Evolutionary conservation across 1,140 invertebrate species (phyloP), one percentile per base, ranked within the genome.

Genomic region (Leucophenga varia): DNA sequence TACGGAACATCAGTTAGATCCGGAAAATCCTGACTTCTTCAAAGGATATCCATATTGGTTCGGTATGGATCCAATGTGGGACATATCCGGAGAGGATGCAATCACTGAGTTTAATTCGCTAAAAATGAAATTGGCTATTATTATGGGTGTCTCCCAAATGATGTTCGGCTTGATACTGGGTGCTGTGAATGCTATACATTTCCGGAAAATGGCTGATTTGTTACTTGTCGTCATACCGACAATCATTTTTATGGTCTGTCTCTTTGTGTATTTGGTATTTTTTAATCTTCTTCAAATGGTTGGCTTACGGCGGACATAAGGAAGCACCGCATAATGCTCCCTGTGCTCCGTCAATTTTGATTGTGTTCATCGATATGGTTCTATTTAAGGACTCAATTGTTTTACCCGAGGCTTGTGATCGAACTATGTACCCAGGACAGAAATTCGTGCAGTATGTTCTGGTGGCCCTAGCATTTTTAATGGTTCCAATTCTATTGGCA

Each of bases 111-210:
- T 93, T 19, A 99, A 99, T 78, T 96, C 95, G 0, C 91, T 91
- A 76, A 99, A 99, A 81, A 99, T 99, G 97, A 99, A 99, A 73
- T 76, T 97, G 37, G 97, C 95, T 14, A 92, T 98, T 47, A 94
- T 98, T 52, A 84, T 98, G 71, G 96, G 96, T 30, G 91, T 98
- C 1, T 59, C 84, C 37, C 96, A 99, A 72, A 99, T 99, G 96
- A 83, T 94, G 45, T 98, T 98, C 76, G 96, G 96, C 28, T 85
- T 98, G 2, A 79, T 81, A 48, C 82, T 98, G 47, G 88, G 89
- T 55, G 83, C 95, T n/a, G 79, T 89, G 35, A 98, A 99, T 79
- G 90, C 94, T 75, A 73, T 87, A 84, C 92, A 82, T 75, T 91
- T 92, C 78, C 82, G 84, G 45, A 84, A 83, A 52, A 80, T 79